Conservation (phyloP, 2,888 invertebrate species). For the Xanthorhoe designata region DNA sequence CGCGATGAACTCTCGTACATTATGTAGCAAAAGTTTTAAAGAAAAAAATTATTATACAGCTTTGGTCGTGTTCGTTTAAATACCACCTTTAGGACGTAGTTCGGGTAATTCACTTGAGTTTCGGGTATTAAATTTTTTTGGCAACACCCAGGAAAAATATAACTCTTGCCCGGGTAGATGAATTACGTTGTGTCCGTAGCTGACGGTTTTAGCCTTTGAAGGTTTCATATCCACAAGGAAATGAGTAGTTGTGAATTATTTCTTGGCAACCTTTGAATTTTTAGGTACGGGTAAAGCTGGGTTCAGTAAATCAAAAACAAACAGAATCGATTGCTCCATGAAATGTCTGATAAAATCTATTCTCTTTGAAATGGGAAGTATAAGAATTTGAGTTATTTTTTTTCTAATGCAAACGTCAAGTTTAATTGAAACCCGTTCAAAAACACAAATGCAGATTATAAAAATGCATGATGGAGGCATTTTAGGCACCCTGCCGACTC, state of each 20-base stretch:
- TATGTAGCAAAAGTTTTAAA: no score
- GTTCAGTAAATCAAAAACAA: neutral
- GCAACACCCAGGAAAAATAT: constrained; percentile 36
- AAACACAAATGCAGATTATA: no score
- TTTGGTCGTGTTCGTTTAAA: constrained; percentile 2
- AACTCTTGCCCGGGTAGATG: constrained; percentile 38
- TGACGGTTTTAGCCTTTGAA: constrained; percentile 36
- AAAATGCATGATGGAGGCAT: no score
- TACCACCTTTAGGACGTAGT: neutral
- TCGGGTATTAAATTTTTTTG: constrained; percentile 35
- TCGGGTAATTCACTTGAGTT: constrained; percentile 30
- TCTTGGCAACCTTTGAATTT: neutral
- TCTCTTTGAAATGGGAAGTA: no score
- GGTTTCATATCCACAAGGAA: constrained; percentile 21
- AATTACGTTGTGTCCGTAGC: constrained; percentile 32
- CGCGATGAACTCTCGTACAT: no score
- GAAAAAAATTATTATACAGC: neutral
- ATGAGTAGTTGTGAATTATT: constrained; percentile 38
- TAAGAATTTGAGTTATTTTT: no score
- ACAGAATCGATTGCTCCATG: neutral
- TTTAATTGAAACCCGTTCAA: no score
- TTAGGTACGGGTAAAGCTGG: neutral
- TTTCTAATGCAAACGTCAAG: no score
- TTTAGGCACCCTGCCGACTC: no score
- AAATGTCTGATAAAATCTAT: no score